These are phyloP conservation scores for Dioctria rufipes DNA, from an alignment of 2,888 invertebrate species.

Conservation along the genomic window DNA sequence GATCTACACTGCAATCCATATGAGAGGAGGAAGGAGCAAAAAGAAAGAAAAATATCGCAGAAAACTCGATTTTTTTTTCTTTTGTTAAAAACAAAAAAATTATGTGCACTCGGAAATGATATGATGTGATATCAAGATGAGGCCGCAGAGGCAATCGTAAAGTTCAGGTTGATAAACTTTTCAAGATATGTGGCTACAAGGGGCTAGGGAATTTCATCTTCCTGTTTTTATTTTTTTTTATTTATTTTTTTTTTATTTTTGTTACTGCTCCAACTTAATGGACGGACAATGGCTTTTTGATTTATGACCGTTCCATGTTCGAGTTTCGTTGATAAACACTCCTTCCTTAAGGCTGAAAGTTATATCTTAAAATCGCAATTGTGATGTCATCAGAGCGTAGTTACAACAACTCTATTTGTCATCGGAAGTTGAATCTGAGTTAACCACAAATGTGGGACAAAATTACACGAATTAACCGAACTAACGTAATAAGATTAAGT, in stretches of 20 bases:
- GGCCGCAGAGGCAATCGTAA: no score
- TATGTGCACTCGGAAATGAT: slow-evolving; percentile 10
- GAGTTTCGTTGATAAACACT: neutral
- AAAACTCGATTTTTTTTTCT: neutral
- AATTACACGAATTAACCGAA: slow-evolving; percentile 24
- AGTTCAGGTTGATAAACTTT: no score
- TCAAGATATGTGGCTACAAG: no score
- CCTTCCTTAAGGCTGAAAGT: neutral
- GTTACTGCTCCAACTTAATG: neutral
- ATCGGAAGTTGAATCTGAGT: slow-evolving; percentile 17
- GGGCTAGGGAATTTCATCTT: no score
- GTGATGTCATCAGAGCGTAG: neutral
- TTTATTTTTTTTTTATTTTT: no score
- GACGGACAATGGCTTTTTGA: neutral
- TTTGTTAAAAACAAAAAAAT: neutral
- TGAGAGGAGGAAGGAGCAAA: neutral
- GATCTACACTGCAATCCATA: neutral
- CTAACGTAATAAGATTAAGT: slow-evolving; percentile 32
- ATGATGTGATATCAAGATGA: neutral
- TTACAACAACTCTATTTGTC: neutral
- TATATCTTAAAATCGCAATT: neutral
- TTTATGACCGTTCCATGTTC: neutral
- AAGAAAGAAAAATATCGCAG: slow-evolving; percentile 1
- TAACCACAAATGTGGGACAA: slow-evolving; percentile 26
- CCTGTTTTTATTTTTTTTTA: no score